phyloP scores from a whole-genome alignment of 2,797 vertebrate genomes.

The Enoplosus armatus region DNA sequence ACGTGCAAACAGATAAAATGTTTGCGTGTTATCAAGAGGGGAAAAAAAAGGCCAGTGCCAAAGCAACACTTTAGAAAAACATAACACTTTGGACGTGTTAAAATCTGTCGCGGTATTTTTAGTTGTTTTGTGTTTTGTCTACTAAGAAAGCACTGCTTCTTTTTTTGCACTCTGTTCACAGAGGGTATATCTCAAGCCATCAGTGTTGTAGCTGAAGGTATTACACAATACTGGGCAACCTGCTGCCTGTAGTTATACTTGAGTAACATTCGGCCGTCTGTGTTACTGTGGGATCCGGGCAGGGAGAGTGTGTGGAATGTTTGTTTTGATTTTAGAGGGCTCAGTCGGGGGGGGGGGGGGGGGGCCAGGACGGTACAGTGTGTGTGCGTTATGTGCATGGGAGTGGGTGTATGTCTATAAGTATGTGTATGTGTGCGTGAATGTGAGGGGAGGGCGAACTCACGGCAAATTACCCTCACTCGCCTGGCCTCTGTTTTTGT shows the following conservation, averaged over 20 bases:
- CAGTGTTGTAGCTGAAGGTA: slow-evolving; percentile 15
- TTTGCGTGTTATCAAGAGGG: slow-evolving; percentile 3
- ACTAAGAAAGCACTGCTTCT: neutral
- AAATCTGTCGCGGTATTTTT: slow-evolving; percentile 14
- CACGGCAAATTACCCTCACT: slow-evolving; percentile 60
- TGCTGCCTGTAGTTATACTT: slow-evolving; percentile 63
- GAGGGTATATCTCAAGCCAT: slow-evolving; percentile 5
- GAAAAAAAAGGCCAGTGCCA: neutral
- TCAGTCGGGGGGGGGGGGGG: slow-evolving; percentile 47
- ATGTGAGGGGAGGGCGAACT: slow-evolving; percentile 42
- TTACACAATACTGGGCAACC: slow-evolving; percentile 71
- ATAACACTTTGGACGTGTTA: neutral
- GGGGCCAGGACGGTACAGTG: slow-evolving; percentile 3
- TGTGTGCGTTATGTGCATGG: neutral
- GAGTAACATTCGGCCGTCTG: slow-evolving; percentile 63
- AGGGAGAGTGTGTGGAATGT: slow-evolving; percentile 53
- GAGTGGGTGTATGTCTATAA: slow-evolving; percentile 4
- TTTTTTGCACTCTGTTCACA: slow-evolving; percentile 24
- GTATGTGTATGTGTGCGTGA: neutral
- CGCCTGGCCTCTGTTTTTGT: slow-evolving; percentile 74
- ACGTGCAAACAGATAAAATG: slow-evolving; percentile 4
- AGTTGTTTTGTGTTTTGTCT: slow-evolving; percentile 10
- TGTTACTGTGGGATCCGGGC: slow-evolving; percentile 53
- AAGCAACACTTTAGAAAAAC: neutral
- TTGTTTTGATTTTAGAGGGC: slow-evolving; percentile 66